Percentiles rank a stretch among this genome's conserved stretches.
These are phyloP conservation scores for Uromys caudimaculatus DNA, from an alignment of 2,797 vertebrate genomes.

Conservation along the genomic window DNA sequence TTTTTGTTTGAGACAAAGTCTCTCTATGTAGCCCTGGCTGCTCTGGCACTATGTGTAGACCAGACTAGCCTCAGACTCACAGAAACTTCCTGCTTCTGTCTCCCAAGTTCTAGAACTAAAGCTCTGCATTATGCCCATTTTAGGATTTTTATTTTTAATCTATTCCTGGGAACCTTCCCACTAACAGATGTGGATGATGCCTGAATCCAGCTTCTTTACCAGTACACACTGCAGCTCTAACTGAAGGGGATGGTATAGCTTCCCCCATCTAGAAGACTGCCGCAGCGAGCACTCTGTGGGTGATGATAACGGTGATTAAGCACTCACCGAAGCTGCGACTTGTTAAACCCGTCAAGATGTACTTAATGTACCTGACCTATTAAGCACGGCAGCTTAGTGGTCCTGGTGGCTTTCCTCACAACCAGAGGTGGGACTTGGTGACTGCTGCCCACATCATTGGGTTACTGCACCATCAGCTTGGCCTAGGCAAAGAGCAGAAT, in stretches of 20 bases:
- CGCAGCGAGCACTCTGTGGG: neutral
- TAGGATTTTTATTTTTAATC: neutral
- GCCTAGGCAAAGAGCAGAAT: neutral
- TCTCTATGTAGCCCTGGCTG: neutral
- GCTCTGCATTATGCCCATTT: neutral
- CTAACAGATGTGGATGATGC: accelerated
- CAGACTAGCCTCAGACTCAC: neutral
- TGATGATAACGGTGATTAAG: neutral
- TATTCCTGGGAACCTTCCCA: accelerated
- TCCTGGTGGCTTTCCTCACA: too few species aligned
- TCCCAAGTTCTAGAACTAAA: neutral
- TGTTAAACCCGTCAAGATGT: neutral
- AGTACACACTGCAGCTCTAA: neutral
- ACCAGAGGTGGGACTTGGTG: neutral
- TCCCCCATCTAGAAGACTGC: neutral
- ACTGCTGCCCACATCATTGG: neutral
- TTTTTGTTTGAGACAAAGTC: neutral
- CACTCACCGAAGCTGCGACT: too few species aligned
- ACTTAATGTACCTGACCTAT: neutral
- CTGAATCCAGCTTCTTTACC: neutral
- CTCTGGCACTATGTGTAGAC: neutral
- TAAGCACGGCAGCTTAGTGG: neutral
- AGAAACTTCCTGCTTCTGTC: neutral
- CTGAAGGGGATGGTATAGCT: neutral
- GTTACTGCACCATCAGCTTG: neutral